Conservation (phyloP, 2,113 vertebrate genomes). For the Cromileptes altivelis region DNA sequence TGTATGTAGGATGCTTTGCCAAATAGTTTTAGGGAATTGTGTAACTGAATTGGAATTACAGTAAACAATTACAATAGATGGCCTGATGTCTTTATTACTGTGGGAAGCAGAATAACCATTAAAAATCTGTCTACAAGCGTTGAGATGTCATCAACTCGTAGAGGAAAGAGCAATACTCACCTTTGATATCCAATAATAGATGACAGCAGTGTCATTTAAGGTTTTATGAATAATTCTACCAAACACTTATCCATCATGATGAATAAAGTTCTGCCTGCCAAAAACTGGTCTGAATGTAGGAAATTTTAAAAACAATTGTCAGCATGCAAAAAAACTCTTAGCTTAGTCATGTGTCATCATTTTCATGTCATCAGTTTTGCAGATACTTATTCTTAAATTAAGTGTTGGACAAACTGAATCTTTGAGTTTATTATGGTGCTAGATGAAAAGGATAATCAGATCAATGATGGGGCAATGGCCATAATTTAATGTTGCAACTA, state of each 20-base stretch:
- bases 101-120: not conserved
- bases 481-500: too few relatives aligned
- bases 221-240: not conserved
- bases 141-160: too few relatives aligned
- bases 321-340: not conserved
- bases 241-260: not conserved
- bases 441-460: too few relatives aligned
- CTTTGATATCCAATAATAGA: not conserved
- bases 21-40: slow-evolving; percentile 2
- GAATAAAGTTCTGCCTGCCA: not conserved
- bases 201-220: not conserved
- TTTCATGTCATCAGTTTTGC: too few relatives aligned
- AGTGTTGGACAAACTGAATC: too few relatives aligned
- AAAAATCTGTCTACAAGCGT: not conserved
- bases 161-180: too few relatives aligned
- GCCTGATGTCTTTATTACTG: not conserved
- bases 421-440: too few relatives aligned
- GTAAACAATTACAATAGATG: not conserved
- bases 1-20: not conserved
- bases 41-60: not conserved
- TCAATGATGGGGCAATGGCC: too few relatives aligned
- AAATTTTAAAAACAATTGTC: not conserved
- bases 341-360: too few relatives aligned
- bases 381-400: too few relatives aligned
- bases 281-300: not conserved